Conservation (phyloP, 2,888 invertebrate species). For the Drosophila austrosaltans region DNA sequence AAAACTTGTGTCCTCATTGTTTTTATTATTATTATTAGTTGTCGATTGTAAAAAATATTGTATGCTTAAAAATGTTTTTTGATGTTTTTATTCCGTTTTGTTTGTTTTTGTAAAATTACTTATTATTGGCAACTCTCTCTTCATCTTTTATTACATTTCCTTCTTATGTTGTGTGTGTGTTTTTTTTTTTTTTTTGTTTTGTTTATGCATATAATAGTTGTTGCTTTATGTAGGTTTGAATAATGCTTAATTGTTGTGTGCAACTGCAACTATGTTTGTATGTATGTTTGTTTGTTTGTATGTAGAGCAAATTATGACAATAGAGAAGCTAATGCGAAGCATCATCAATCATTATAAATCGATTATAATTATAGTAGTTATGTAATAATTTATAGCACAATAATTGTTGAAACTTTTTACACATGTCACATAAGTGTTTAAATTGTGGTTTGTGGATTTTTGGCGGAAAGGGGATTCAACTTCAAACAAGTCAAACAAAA, state of each 20-base stretch:
- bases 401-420: conserved; percentile 50
- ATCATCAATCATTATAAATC: conserved; percentile 44
- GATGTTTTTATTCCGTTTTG: conserved; percentile 44
- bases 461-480: no score
- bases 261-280: conserved; percentile 30
- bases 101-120: conserved; percentile 65
- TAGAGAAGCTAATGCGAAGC: conserved; percentile 29
- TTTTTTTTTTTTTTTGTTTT: conserved; percentile 4
- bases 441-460: neutral
- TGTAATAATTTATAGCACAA: conserved; percentile 61
- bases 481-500: conserved; percentile 14
- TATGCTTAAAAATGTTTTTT: conserved; percentile 47
- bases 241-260: conserved; percentile 55
- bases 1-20: neutral
- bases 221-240: conserved; percentile 50
- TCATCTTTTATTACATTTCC: conserved; percentile 32
- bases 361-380: conserved; percentile 56
- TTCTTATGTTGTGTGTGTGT: neutral
- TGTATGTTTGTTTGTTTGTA: conserved; percentile 27
- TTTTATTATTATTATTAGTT: neutral
- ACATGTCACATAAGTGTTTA: conserved; percentile 40
- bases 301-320: conserved; percentile 48
- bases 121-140: conserved; percentile 73
- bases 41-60: conserved; percentile 12
- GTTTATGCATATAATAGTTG: conserved; percentile 49